Conservation (phyloP, 2,797 vertebrate genomes). For the Sparidentex hasta region DNA sequence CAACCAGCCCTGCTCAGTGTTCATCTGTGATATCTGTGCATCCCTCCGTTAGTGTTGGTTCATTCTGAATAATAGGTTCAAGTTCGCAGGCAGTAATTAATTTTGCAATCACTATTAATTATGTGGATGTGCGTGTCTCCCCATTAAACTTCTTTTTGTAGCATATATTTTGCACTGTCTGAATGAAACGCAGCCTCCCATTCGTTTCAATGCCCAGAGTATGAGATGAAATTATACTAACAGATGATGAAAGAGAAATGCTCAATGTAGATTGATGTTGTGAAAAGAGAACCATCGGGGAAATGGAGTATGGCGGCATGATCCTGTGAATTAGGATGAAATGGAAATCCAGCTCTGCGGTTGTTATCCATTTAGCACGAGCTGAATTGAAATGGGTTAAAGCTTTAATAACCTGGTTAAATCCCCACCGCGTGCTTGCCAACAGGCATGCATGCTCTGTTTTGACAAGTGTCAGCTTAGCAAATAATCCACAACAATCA, state of each 20-base stretch:
- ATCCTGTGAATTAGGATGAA: constrained; percentile 73
- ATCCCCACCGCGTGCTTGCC: constrained; percentile 56
- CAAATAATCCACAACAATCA: constrained; percentile 71
- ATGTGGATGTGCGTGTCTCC: constrained; percentile 38
- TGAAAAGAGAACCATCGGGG: constrained; percentile 56
- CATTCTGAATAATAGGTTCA: constrained; percentile 43
- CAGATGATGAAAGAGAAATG: constrained; percentile 65
- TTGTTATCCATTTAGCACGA: constrained; percentile 75
- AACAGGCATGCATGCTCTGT: constrained; percentile 55
- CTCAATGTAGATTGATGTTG: constrained; percentile 67
- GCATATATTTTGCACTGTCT: constrained; percentile 41
- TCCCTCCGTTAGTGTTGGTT: constrained; percentile 21
- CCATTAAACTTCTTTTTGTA: constrained; percentile 41
- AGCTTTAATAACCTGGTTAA: constrained; percentile 70
- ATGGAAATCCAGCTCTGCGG: constrained; percentile 71
- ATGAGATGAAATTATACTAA: constrained; percentile 67
- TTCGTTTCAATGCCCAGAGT: constrained; percentile 29
- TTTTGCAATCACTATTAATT: constrained; percentile 64
- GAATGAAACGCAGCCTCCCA: constrained; percentile 41
- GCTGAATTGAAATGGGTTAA: constrained; percentile 66
- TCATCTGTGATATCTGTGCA: background rate
- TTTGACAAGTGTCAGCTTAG: constrained; percentile 70
- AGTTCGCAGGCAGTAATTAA: constrained; percentile 50
- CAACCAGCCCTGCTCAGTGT: too few species aligned
- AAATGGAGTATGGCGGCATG: constrained; percentile 54